Evolutionary conservation across 2,113 vertebrate genomes (phyloP), one percentile per base, ranked within the genome.

Genomic region (Hucho hucho): DNA sequence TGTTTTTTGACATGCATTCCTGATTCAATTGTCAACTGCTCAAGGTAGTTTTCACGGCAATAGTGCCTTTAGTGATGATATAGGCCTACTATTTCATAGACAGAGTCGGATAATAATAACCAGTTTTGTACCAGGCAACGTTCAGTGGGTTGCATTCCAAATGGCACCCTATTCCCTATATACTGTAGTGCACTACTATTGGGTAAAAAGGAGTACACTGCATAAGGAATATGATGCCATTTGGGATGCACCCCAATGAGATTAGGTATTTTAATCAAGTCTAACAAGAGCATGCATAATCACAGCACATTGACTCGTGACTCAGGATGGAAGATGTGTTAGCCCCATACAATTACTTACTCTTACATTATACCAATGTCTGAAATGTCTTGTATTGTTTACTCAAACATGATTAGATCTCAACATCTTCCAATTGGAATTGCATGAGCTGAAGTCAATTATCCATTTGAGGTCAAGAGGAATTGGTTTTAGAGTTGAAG

Each of bases 181-280:
- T 18, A 3, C 5, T 46, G 5, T 4, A 53, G 4, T 18, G 13
- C 49, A 53, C 14, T 53, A 53, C 5, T 1, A 18, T 6, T 43
- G 2, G 37, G 37, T 16, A 3, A 53, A 3, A 53, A 53, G 16
- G 16, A 53, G 12, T 18, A 13, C 49, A 53, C 7, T 18, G 49
- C 16, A 53, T 53, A 18, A 14, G 49, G 49, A 53, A 53, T 18
- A 43, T 43, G 7, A 9, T 43, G 37, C 9, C 37, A 43, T 43
- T 43, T 43, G 37, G 87, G 49, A 69, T 77, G 72, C 32, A 32
- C 2, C 18, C 72, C 64, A 67, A 46, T 80, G 75, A 79, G 59
- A 65, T 71, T 75, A 65, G 67, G 70, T 43, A 73, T 73, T 85
- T 87, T 83, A 85, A 88, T 88, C 78, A 86, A 77, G 83, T 13